Percentiles rank a stretch among this genome's conserved stretches.
These are phyloP conservation scores for Oxyura jamaicensis DNA, from an alignment of 2,113 vertebrate genomes.

Conservation along the genomic window DNA sequence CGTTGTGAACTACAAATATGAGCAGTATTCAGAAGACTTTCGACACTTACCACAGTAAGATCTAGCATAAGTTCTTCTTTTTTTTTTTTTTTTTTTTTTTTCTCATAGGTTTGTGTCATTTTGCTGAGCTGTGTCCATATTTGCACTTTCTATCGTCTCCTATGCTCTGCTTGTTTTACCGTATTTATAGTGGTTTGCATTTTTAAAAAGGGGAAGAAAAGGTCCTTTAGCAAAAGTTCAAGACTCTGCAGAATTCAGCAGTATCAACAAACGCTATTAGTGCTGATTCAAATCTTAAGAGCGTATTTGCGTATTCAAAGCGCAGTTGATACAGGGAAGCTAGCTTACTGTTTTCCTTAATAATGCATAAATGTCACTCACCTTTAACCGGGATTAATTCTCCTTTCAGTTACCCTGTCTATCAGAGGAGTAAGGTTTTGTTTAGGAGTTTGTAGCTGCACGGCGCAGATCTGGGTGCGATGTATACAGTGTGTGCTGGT, in stretches of 20 bases:
- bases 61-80: background rate
- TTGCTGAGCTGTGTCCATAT: slow-evolving; percentile 36
- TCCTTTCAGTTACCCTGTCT: background rate
- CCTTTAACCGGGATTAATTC: slow-evolving; percentile 25
- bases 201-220: slow-evolving; percentile 51
- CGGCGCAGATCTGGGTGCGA: background rate
- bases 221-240: slow-evolving; percentile 48
- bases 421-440: background rate
- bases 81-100: background rate
- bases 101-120: background rate
- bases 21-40: slow-evolving; percentile 93
- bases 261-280: slow-evolving; percentile 29
- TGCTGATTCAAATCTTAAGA: slow-evolving; percentile 38
- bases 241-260: slow-evolving; percentile 52
- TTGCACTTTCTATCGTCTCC: slow-evolving; percentile 25
- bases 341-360: background rate
- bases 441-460: background rate
- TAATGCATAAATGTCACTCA: slow-evolving; percentile 56
- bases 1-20: slow-evolving; percentile 92
- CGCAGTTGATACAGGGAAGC: slow-evolving; percentile 20
- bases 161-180: background rate
- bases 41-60: slow-evolving; percentile 91
- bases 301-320: background rate
- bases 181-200: slow-evolving; percentile 1
- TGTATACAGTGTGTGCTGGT: accelerated